Base-by-base conservation (phyloP, 2,888 invertebrate genomes). In the Agrotis segetum region DNA sequence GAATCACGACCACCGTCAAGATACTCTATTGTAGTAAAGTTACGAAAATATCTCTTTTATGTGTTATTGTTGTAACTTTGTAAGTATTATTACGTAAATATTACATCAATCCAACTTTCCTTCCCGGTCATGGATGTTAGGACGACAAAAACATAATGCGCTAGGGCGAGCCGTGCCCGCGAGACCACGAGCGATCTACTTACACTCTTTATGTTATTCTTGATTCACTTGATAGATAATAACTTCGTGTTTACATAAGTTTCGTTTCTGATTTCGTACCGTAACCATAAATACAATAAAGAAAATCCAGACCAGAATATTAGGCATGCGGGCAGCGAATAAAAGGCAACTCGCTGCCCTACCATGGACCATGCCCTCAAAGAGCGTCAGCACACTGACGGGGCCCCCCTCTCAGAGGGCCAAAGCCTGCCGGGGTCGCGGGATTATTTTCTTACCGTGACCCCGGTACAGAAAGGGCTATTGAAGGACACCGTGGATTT, bases 41-140 rank as follows among this genome's bases (percentile, higher is more conserved):
- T 86, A 83, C 88, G 84, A 86, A 84, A 88, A 85, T 74, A 77
- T 77, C 64, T 79, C 80, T 82, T 83, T 77, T 74, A 72, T 76
- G 74, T 80, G 75, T 81, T 84, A 83, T 86, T 84, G 81, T 84
- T 83, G 68, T 73, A 70, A 55, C 29, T 79, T 84, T 83, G 68
- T 73, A 70, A 55, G 40, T 79, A 69, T 71, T 82, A 85, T 90
- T 91, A 89, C 89, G 85, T 90, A 90, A 92, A 84, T 77, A 85
- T 92, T 90, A 87, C 89, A 89, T 87, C 85, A 87, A 85, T 85
- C 78, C 68, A 81, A 89, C 92, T 92, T 92, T 92, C 91, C 88
- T 89, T 89, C 87, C 88, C 87, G 83, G 84, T 88, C 87, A 85
- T 86, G 70, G 84, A 85, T 86, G 85, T 82, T 84, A 80, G 85